A percentile compares a stretch with the other conserved stretches of the same genome.
Conservation (phyloP, 2,113 vertebrate genomes). For the Corvus cornix region DNA sequence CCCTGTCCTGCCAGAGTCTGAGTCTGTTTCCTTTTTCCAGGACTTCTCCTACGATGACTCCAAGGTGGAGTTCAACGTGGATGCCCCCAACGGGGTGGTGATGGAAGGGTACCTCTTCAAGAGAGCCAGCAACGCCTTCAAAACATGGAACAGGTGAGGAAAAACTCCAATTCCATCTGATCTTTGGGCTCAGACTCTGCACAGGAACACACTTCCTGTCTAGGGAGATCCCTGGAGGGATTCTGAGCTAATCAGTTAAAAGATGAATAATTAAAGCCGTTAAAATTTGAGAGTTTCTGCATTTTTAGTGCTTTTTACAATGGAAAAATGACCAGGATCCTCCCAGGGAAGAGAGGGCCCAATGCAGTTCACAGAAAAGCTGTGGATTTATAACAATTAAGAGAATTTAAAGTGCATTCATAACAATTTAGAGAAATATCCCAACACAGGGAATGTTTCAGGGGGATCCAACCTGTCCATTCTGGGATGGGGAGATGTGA, state of each 20-base stretch:
- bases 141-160: slow-evolving; percentile 95
- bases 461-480: neutral
- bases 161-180: too few species aligned
- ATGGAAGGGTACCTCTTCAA: slow-evolving; percentile 99
- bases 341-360: neutral
- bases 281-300: neutral
- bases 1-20: rapidly evolving
- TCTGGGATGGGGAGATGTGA: neutral
- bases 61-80: slow-evolving; percentile 91
- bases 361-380: neutral
- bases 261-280: neutral
- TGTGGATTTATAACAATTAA: neutral
- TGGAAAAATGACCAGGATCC: neutral
- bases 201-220: neutral
- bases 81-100: slow-evolving; percentile 93
- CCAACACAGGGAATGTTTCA: neutral
- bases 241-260: neutral
- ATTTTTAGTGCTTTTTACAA: neutral
- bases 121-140: slow-evolving; percentile 97
- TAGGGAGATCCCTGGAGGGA: neutral
- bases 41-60: slow-evolving; percentile 94
- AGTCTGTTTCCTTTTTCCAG: slow-evolving; percentile 51
- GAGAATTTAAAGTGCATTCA: neutral
- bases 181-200: neutral
- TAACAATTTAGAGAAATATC: neutral